These are phyloP conservation scores for Herminia tarsipennalis DNA, from an alignment of 2,888 invertebrate species.

Conservation along the genomic window DNA sequence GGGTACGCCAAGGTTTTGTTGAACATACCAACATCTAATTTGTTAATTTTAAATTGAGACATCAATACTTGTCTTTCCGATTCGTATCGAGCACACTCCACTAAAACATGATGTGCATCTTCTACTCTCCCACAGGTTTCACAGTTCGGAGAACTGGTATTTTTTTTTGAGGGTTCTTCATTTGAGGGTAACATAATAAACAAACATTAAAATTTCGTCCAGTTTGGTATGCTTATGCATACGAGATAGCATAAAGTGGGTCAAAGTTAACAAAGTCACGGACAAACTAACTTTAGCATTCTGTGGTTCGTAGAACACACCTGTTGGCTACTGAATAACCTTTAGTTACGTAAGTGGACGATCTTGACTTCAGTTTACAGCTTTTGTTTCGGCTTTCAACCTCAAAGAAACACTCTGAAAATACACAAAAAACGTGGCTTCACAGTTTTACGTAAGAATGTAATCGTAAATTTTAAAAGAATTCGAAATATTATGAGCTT, in stretches of 20 bases:
- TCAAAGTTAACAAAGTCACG: conserved; percentile 25
- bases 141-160: too few species aligned
- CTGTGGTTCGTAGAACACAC: conserved; percentile 20
- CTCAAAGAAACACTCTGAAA: conserved; percentile 40
- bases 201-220: conserved; percentile 22
- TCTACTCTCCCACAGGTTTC: too few species aligned
- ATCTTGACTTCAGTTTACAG: conserved; percentile 26
- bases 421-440: conserved; percentile 30
- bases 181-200: conserved; percentile 18
- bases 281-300: conserved; percentile 4
- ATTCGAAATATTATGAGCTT: conserved; percentile 50
- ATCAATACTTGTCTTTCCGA: too few species aligned
- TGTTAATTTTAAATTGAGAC: too few species aligned
- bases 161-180: too few species aligned
- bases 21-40: too few species aligned
- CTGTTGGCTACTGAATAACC: conserved; percentile 17
- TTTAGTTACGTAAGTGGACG: conserved; percentile 17
- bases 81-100: too few species aligned
- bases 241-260: conserved; percentile 17
- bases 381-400: conserved; percentile 32
- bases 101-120: too few species aligned
- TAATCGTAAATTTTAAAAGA: conserved; percentile 50
- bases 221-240: conserved; percentile 20
- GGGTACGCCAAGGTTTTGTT: too few species aligned
- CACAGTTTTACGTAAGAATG: conserved; percentile 26